Evolutionary conservation across 92 coral and sea anemone genomes (phyloP).

Genomic region (Siderastrea siderea): DNA sequence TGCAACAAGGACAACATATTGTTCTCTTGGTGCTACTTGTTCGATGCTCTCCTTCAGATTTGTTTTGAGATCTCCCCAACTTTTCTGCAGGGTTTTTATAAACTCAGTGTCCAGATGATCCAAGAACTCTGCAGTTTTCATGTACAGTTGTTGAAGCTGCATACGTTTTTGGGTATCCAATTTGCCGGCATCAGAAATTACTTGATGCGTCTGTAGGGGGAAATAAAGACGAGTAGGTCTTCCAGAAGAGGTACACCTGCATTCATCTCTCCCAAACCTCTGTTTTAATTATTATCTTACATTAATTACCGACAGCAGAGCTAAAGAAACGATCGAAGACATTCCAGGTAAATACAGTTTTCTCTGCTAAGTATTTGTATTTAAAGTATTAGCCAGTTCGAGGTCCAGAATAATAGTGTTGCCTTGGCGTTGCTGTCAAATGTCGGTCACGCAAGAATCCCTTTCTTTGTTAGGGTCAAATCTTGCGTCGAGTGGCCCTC

Average conservation of each 20-base stretch:
- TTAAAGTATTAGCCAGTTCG: too few relatives aligned
- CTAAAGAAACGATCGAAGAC: too few relatives aligned
- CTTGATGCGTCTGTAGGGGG: slow-evolving; percentile 16
- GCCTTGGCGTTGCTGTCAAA: too few relatives aligned
- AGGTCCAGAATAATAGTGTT: too few relatives aligned
- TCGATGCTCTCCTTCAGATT: neutral
- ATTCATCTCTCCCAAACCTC: neutral
- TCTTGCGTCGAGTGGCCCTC: too few relatives aligned
- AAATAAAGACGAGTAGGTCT: neutral
- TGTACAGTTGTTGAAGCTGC: slow-evolving; percentile 17
- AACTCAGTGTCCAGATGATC: slow-evolving; percentile 1
- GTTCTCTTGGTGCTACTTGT: slow-evolving; percentile 20
- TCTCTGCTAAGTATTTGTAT: too few relatives aligned
- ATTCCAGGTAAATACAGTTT: too few relatives aligned
- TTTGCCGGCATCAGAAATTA: slow-evolving; percentile 27
- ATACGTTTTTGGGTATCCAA: slow-evolving; percentile 23
- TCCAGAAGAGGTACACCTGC: too few relatives aligned
- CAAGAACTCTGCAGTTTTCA: neutral
- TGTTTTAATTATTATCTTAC: too few relatives aligned
- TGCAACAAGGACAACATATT: slow-evolving; percentile 41
- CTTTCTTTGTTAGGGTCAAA: too few relatives aligned
- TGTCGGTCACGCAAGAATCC: too few relatives aligned
- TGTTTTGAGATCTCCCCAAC: slow-evolving; percentile 22
- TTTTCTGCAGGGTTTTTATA: neutral
- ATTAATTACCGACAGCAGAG: too few relatives aligned